These are phyloP conservation scores for Macrotus californicus DNA, from an alignment of 2,113 vertebrate species.

Conservation along the genomic window DNA sequence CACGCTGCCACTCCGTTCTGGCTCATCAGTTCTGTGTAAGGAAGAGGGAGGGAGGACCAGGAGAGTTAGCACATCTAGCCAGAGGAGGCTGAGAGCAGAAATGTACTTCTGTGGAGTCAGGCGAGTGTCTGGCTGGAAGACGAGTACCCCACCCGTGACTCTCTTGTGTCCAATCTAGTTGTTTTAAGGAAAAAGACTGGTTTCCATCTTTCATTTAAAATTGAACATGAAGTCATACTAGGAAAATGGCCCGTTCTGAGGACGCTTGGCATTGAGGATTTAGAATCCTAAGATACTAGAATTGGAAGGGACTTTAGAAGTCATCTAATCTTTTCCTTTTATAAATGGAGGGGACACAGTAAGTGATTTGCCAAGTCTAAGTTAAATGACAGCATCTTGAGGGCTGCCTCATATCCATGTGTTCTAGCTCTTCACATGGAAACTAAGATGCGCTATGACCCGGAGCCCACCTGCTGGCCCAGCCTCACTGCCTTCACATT, in stretches of 20 bases:
- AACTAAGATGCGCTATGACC: background rate
- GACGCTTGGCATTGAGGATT: background rate
- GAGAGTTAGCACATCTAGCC: background rate
- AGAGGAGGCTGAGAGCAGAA: too few relatives aligned
- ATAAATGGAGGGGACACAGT: background rate
- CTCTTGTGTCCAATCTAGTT: background rate
- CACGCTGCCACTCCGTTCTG: constrained; percentile 80
- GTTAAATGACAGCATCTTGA: background rate
- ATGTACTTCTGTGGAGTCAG: accelerated
- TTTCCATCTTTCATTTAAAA: background rate
- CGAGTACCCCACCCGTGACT: background rate
- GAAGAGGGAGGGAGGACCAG: background rate
- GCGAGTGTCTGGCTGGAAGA: background rate
- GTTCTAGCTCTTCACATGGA: too few relatives aligned
- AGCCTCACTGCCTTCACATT: background rate
- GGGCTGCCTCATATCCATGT: accelerated
- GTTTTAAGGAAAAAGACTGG: background rate
- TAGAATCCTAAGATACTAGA: background rate
- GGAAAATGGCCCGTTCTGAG: background rate
- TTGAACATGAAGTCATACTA: background rate
- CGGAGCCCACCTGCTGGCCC: too few relatives aligned
- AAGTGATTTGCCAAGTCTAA: background rate
- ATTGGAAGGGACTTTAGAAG: background rate
- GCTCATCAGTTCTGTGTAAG: constrained; percentile 71
- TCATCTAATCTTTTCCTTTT: background rate